Evolutionary conservation across 2,113 vertebrate genomes (phyloP).

Genomic region (Neolamprologus toae): DNA sequence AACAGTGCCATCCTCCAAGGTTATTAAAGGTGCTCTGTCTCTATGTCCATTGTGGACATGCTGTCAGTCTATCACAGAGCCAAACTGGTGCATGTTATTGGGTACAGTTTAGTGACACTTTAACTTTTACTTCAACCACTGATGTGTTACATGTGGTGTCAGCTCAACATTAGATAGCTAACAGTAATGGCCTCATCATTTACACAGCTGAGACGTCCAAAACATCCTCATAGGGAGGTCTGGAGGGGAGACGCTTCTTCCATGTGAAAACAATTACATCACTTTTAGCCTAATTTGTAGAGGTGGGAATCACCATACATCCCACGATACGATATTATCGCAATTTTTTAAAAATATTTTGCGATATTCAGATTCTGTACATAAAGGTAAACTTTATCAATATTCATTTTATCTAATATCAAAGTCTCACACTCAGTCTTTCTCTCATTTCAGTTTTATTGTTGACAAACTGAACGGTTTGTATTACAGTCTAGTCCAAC

Average conservation of each 20-base stretch:
- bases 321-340: no score
- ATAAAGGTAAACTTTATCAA: no score
- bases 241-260: neutral
- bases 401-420: no score
- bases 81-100: neutral
- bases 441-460: no score
- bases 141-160: neutral
- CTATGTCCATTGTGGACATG: neutral
- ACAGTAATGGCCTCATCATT: neutral
- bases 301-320: no score
- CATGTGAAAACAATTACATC: slow-evolving; percentile 38
- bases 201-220: slow-evolving; percentile 21
- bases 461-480: no score
- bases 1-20: neutral
- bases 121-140: neutral
- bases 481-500: no score
- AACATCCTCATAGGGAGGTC: neutral
- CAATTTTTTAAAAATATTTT: no score
- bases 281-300: neutral
- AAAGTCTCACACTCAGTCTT: no score
- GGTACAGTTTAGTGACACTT: neutral
- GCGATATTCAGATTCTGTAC: no score
- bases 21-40: neutral
- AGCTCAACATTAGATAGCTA: neutral
- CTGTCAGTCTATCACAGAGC: neutral